Evolutionary conservation across 2,113 vertebrate species (phyloP), one percentile per base, ranked within the genome.

Genomic region (Mus musculus): DNA sequence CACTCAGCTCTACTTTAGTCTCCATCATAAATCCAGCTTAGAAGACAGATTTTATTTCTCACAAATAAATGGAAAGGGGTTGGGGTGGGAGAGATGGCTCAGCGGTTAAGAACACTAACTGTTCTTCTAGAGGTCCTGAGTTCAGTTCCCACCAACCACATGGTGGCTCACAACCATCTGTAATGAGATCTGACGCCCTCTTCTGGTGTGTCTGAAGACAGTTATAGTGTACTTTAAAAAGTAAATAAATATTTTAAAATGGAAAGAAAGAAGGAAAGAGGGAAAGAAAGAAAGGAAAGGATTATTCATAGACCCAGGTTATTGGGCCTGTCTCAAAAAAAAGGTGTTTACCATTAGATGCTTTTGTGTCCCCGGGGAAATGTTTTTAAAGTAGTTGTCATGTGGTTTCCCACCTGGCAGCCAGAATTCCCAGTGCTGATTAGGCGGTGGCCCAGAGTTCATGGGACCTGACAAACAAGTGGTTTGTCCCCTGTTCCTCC

Each of bases 321-420:
- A 65, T 80, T 75, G 10, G 17, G 76, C 11, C 67, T 89, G 65
- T 19, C 65, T 91, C 61, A 75, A 75, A 95, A 95, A 92, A 67
- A 4, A 82, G 26, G 30, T 39, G 36, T 78, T 96, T 89, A 24
- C 9, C 30, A 71, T 65, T 4, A 0, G 36, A 78, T 65, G 85
- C 95, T 92, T 72, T 92, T 67, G 65, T 86, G 33, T 91, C 89
- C 67, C 81, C 61, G 46, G 42, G 39, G 77, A 76, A 81, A 67
- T 8, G 7, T 67, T 88, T 88, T 81, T 24, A 28, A 67, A 88
- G 75, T 52, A 69, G 30, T 26, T 86, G 54, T 69, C 94, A 71
- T 20, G 14, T 0, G 12, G 24, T 88, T 93, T 96, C 78, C 39
- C 46, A 76, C 59, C 76, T 76, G 6, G 72, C 52, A 91, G 82